Percentiles rank a stretch among this genome's conserved stretches.
phyloP scores from a whole-genome alignment of 2,797 vertebrate genomes.

The Eptatretus atami region DNA sequence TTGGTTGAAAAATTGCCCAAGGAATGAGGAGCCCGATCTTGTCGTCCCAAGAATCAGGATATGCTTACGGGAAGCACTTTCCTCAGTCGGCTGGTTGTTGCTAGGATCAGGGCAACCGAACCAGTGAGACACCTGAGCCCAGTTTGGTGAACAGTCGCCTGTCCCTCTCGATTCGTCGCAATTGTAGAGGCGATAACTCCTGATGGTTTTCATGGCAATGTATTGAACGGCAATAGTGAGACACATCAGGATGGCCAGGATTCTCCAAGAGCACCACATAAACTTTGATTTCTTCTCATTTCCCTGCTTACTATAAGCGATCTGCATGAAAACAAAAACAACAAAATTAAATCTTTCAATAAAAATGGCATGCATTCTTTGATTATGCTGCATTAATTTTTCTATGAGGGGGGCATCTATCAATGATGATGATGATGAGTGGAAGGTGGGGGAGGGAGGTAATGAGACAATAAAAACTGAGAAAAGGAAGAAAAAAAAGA shows the following conservation, averaged over 20 bases:
- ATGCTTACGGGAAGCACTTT: constrained; percentile 13
- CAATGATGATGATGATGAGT: too few relatives aligned
- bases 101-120: not conserved
- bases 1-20: constrained; percentile 77
- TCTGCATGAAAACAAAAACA: too few relatives aligned
- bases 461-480: too few relatives aligned
- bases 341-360: too few relatives aligned
- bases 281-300: too few relatives aligned
- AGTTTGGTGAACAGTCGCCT: not conserved
- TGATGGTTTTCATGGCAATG: constrained; percentile 71
- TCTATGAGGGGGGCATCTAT: too few relatives aligned
- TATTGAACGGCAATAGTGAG: constrained; percentile 82
- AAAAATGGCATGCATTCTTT: too few relatives aligned
- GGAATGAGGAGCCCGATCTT: constrained; percentile 60
- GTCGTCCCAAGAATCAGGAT: constrained; percentile 68
- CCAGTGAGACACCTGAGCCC: not conserved
- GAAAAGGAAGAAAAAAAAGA: too few relatives aligned
- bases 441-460: too few relatives aligned
- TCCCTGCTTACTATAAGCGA: too few relatives aligned
- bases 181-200: constrained; percentile 54
- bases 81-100: too few relatives aligned
- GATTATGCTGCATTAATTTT: too few relatives aligned
- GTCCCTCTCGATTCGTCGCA: constrained; percentile 29
- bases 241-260: constrained; percentile 66
- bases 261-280: constrained; percentile 98